phyloP scores from a whole-genome alignment of 2,888 invertebrate genomes.

The Lasioglossum oenotherae region DNA sequence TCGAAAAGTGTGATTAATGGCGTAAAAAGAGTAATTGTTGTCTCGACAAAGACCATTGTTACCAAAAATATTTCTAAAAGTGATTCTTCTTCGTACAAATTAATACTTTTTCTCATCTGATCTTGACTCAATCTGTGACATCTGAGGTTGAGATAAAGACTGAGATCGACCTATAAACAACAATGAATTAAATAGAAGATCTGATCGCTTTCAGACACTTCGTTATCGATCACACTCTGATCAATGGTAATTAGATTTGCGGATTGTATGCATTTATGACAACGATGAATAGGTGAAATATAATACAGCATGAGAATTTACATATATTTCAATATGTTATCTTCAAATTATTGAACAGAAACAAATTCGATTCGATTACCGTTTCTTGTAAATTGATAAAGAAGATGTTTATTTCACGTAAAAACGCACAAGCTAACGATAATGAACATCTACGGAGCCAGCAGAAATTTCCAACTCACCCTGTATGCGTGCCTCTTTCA shows the following conservation, averaged over 20 bases:
- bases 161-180: neutral
- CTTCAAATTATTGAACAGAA: neutral
- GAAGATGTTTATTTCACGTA: neutral
- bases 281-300: neutral
- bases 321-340: neutral
- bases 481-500: slow-evolving; percentile 29
- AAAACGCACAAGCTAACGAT: neutral
- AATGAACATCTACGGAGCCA: neutral
- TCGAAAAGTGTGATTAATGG: neutral
- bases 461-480: neutral
- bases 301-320: neutral
- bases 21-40: too few relatives aligned
- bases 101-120: neutral
- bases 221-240: neutral
- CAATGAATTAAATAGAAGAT: neutral
- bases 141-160: neutral
- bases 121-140: neutral
- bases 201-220: neutral
- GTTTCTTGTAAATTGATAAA: neutral
- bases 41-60: too few relatives aligned
- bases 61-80: neutral
- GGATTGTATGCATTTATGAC: neutral
- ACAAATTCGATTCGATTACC: neutral
- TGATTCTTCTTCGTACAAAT: neutral
- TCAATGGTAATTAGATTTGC: neutral